Base-by-base conservation (phyloP, 2,113 vertebrate genomes). In the Puntigrus tetrazona region DNA sequence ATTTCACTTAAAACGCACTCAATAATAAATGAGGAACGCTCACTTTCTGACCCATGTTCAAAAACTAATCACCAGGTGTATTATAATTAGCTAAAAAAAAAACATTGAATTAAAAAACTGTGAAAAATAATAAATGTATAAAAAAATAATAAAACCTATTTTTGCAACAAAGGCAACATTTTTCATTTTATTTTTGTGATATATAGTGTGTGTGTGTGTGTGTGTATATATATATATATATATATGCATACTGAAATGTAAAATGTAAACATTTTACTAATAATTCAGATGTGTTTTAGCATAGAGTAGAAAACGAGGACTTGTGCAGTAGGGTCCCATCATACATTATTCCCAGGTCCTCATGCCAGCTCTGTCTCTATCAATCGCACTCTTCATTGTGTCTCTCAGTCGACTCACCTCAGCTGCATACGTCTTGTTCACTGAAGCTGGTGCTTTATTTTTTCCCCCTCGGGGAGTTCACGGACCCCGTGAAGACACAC, bases 391-490 rank as follows among this genome's bases (percentile, higher is more conserved):
- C 59, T 70, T 38, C 31, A 38, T 29, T 38, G 36, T 34, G 10
- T 5, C 31, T 57, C 45, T 41, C 20, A 55, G 22, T 72, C 31
- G 25, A 7, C 27, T 34, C 43, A 25, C 67, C 38, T 52, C 45
- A 31, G n/a, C 25, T 5, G 25, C 18, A 41, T 7, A 20, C 63
- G 77, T 34, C 59, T 67, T 80, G 78, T 80, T 67, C 47, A 80
- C 78, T 67, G 22, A 29, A 80, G 27, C 29, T 5, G 18, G 25
- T 47, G 78, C n/a, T n/a, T n/a, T n/a, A n/a, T n/a, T 65, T 80
- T 78, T 80, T 67, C 7, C n/a, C 47, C 59, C 78, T 63, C n/a
- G 4, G 38, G 78, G 78, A 63, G 31, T 67, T 34, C 38, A 29
- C 73, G 31, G 73, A 47, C 25, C 59, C 38, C 38, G 22, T 20